Conservation (phyloP, 1,140 invertebrate species). For the Araneus ventricosus region DNA sequence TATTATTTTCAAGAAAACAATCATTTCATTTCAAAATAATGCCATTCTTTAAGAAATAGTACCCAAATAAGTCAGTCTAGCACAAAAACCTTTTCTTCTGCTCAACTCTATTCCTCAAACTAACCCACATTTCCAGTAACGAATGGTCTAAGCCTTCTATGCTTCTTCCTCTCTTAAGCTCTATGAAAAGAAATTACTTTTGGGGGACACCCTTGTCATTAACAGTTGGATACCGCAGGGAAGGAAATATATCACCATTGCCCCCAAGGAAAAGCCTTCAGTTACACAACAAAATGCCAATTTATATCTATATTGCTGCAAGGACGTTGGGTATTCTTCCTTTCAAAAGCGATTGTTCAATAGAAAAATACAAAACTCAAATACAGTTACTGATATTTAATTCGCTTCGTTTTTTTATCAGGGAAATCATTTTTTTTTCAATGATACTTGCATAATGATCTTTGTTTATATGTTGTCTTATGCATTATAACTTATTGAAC, state of each 20-base stretch:
- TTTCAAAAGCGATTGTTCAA: not conserved
- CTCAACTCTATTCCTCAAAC: not conserved
- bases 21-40: too few species aligned
- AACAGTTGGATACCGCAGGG: not conserved
- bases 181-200: conserved; percentile 19
- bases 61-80: too few species aligned
- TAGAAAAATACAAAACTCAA: not conserved
- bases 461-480: too few species aligned
- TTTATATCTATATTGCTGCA: not conserved
- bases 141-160: not conserved
- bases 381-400: too few species aligned
- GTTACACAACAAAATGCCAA: not conserved
- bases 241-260: not conserved
- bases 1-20: too few species aligned
- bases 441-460: too few species aligned
- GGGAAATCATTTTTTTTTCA: too few species aligned
- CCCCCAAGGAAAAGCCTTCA: not conserved
- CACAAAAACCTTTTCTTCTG: not conserved
- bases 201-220: not conserved
- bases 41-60: too few species aligned
- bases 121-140: not conserved
- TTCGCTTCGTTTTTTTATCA: too few species aligned
- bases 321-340: not conserved
- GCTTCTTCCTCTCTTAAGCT: not conserved
- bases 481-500: too few species aligned